Base-by-base conservation (phyloP, 2,888 invertebrate species). In the Hyposoter didymator region DNA sequence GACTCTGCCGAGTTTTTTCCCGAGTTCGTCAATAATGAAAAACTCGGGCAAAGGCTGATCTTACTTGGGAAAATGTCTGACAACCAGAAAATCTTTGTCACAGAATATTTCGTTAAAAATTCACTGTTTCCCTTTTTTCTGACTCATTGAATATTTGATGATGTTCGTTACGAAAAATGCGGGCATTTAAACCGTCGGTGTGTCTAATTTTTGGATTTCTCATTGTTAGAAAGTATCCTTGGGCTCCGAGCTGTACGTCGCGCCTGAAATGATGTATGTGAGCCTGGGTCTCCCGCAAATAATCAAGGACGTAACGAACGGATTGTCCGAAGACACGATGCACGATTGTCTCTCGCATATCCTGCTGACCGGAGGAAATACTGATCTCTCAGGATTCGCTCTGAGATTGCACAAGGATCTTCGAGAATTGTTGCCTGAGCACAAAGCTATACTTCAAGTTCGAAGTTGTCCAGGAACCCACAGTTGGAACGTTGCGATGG, bases 401-500 rank as follows among this genome's bases (percentile, higher is more conserved):
- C 86, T 92, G 22, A 90, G 94, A 88, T 89, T 94, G 69, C 91
- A 90, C 62, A 92, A 92, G 84, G 94, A 94, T 90, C 89, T 94
- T 80, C 88, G 91, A 62, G 92, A 93, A 76, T 80, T 93, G 82
- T 89, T 94, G 73, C 94, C 94, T 10, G 91, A 94, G 47, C 90
- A 93, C 84, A 92, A 92, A 52, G 88, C 90, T 47, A 92, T 94
- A 84, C 90, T 94, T 76, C 93, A 94, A 84, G 93, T 94, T 28
- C 91, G 89, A 85, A 93, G 91, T 87, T 93, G 92, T 88, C 93
- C 93, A 47, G 93, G 93, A 82, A 92, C 92, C 45, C 93, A 93
- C 85, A 94, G 93, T 84, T 94, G 93, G 94, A 94, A 94, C 88
- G 94, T 94, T 35, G 94, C 93, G 45, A 93, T 94, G 94, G 94